Conservation (phyloP, 2,113 vertebrate genomes). For the Aramus guarauna region DNA sequence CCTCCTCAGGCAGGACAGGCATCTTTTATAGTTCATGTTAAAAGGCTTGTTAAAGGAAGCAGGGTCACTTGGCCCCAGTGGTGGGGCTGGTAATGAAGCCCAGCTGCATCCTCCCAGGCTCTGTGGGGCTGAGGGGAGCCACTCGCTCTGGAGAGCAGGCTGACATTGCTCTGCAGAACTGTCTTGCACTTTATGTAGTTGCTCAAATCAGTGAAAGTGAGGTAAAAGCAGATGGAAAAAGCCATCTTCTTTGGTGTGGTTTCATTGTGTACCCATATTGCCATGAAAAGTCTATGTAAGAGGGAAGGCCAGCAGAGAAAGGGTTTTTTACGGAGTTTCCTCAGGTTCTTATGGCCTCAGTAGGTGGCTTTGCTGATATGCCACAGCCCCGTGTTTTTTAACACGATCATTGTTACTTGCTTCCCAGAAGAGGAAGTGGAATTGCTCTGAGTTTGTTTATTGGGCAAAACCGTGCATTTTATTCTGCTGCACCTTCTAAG, state of each 20-base stretch:
- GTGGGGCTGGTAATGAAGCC: neutral
- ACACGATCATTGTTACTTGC: neutral
- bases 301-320: neutral
- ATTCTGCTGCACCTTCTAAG: neutral
- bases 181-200: neutral
- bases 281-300: neutral
- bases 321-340: neutral
- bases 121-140: neutral
- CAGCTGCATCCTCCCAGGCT: neutral
- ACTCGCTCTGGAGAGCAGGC: neutral
- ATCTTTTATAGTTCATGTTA: neutral
- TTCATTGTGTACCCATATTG: neutral
- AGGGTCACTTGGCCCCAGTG: neutral
- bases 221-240: neutral
- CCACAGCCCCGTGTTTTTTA: neutral
- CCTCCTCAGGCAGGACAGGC: neutral
- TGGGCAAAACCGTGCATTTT: neutral
- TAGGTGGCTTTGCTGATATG: neutral
- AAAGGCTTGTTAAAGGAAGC: neutral
- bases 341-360: neutral
- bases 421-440: neutral
- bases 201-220: neutral
- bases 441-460: neutral
- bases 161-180: neutral
- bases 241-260: neutral